A percentile compares a stretch with the other conserved stretches of the same genome.
These are phyloP conservation scores for Rhamnusium bicolor DNA, from an alignment of 2,888 invertebrate species.

Conservation along the genomic window DNA sequence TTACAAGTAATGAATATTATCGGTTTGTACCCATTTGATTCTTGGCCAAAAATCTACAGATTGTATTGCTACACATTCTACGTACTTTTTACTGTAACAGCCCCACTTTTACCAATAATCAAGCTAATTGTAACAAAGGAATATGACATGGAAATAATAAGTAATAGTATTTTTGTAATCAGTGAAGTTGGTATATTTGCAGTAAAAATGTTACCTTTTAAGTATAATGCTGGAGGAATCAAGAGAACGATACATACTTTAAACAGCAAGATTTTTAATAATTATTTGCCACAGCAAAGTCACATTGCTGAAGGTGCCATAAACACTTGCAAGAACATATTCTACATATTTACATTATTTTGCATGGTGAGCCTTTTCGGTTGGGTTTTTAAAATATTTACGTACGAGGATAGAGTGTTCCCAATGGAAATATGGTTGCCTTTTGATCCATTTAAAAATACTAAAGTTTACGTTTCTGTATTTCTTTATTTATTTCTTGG, in stretches of 20 bases:
- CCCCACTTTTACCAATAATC: neutral
- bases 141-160: neutral
- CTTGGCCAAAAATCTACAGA: constrained; percentile 3
- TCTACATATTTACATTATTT: neutral
- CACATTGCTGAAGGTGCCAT: neutral
- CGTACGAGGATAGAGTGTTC: neutral
- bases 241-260: neutral
- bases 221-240: neutral
- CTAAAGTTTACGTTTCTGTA: neutral
- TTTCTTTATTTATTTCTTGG: neutral
- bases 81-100: neutral
- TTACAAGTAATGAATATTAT: neutral
- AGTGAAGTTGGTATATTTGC: neutral
- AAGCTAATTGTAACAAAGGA: neutral
- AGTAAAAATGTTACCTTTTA: constrained; percentile 12
- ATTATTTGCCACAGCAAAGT: neutral
- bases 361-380: neutral
- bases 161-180: constrained; percentile 1
- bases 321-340: neutral
- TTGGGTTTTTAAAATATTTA: neutral
- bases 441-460: neutral
- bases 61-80: neutral
- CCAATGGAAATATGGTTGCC: neutral
- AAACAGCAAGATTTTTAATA: neutral
- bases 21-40: constrained; percentile 14